These are phyloP conservation scores for Cotesia chilonis DNA, from an alignment of 1,140 invertebrate genomes.

Conservation along the genomic window DNA sequence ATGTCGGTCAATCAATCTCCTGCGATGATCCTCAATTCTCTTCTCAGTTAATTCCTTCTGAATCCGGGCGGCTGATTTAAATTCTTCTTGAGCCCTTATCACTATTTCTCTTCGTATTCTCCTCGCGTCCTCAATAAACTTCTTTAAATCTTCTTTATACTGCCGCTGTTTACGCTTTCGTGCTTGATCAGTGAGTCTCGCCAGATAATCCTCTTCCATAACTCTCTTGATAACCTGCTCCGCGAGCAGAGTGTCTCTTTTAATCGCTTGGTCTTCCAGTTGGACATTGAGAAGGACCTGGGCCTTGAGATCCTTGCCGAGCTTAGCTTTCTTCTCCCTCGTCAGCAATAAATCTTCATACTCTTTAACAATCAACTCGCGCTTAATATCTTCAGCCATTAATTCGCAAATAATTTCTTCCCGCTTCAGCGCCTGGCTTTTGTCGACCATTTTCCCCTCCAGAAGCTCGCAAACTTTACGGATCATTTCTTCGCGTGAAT, in stretches of 20 bases:
- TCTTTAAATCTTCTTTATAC: conserved; percentile 49
- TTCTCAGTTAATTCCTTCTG: conserved; percentile 69
- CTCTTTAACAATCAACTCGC: conserved; percentile 38
- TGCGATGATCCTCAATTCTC: conserved; percentile 42
- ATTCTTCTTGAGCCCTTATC: conserved; percentile 55
- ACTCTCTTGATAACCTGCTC: conserved; percentile 47
- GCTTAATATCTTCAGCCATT: conserved; percentile 45
- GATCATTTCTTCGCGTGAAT: conserved; percentile 39
- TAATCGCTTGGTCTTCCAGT: conserved; percentile 40
- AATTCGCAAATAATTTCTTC: conserved; percentile 47
- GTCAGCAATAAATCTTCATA: conserved; percentile 29
- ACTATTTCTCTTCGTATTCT: conserved; percentile 45
- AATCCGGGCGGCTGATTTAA: conserved; percentile 84
- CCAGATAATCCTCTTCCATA: conserved; percentile 47
- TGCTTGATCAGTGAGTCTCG: conserved; percentile 42
- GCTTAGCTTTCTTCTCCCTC: conserved; percentile 38
- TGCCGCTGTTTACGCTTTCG: conserved; percentile 43
- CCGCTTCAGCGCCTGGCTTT: background rate
- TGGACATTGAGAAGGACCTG: conserved; percentile 49
- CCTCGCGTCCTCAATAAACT: conserved; percentile 46
- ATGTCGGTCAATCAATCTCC: conserved; percentile 47
- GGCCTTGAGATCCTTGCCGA: conserved; percentile 41
- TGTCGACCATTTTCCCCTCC: too few relatives aligned
- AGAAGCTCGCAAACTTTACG: too few relatives aligned
- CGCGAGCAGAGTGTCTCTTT: conserved; percentile 46